phyloP scores from a whole-genome alignment of 1,140 invertebrate species.

The Chrysomallon squamiferum region DNA sequence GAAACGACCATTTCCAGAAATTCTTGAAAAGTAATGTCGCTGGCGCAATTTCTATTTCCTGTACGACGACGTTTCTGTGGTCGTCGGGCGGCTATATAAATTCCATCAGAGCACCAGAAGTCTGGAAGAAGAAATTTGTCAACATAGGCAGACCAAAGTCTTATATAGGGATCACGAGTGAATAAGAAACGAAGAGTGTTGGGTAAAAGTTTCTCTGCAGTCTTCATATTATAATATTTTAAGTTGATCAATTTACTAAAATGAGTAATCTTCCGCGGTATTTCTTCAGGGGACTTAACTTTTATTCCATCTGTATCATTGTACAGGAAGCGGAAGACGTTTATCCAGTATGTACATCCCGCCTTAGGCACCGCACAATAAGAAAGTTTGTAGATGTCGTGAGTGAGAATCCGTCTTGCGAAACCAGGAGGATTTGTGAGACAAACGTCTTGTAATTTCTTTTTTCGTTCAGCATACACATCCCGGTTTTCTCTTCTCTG shows the following conservation, averaged over 20 bases:
- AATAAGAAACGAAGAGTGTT: conserved; percentile 20
- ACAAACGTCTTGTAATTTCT: neutral
- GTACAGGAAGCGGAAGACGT: conserved; percentile 1
- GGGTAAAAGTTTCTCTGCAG: neutral
- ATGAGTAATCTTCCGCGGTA: neutral
- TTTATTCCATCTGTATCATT: neutral
- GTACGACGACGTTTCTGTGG: neutral
- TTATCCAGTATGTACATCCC: neutral
- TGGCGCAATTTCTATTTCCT: neutral
- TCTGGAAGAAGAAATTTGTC: conserved; percentile 32
- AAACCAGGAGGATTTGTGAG: neutral
- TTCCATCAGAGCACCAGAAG: conserved; percentile 13
- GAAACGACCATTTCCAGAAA: conserved; percentile 1
- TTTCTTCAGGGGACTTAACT: neutral
- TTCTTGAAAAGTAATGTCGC: conserved; percentile 12
- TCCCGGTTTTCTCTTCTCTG: no score
- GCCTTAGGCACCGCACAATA: neutral
- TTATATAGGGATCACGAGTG: conserved; percentile 20
- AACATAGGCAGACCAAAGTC: conserved; percentile 30
- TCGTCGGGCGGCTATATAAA: neutral
- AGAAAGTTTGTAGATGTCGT: neutral
- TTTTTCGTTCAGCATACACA: neutral
- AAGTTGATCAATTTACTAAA: neutral
- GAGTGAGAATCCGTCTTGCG: neutral
- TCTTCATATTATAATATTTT: neutral